phyloP scores from a whole-genome alignment of 2,113 vertebrate genomes.

The Salvelinus sp. region DNA sequence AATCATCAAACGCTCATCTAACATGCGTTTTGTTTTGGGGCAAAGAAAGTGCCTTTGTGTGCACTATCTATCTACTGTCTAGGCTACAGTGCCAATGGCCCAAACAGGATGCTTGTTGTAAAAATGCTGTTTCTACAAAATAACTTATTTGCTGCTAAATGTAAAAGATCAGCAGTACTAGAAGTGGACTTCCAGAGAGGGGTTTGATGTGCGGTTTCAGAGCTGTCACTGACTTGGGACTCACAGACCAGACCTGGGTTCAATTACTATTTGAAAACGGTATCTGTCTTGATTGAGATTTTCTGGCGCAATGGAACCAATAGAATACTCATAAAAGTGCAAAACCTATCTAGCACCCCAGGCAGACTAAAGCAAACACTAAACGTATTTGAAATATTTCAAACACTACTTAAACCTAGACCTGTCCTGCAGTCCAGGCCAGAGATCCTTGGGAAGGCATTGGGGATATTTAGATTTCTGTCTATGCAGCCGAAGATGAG shows the following conservation, averaged over 20 bases:
- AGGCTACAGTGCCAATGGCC: slow-evolving; percentile 15
- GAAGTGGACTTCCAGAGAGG: slow-evolving; percentile 10
- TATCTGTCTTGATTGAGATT: too few relatives aligned
- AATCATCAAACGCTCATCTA: slow-evolving; percentile 25
- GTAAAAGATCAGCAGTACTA: slow-evolving; percentile 54
- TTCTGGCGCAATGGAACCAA: too few relatives aligned
- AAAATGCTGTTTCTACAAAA: slow-evolving; percentile 58
- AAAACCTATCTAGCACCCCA: too few relatives aligned
- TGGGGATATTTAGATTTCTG: background rate
- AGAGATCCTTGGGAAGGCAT: background rate
- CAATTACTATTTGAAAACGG: background rate
- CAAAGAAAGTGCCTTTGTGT: slow-evolving; percentile 20
- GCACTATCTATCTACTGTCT: slow-evolving; percentile 28
- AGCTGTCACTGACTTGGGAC: slow-evolving; percentile 45
- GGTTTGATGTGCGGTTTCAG: slow-evolving; percentile 36
- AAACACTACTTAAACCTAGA: background rate
- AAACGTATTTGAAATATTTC: too few relatives aligned
- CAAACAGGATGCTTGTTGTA: slow-evolving; percentile 13
- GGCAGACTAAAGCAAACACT: too few relatives aligned
- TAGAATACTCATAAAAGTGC: too few relatives aligned
- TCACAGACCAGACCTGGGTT: slow-evolving; percentile 4
- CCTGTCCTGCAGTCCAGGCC: background rate
- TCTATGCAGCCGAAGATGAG: slow-evolving; percentile 7
- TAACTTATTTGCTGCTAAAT: slow-evolving; percentile 51
- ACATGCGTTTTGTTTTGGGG: slow-evolving; percentile 8